Evolutionary conservation across 2,113 vertebrate species (phyloP), one percentile per base, ranked within the genome.

Genomic region (Channa argus): DNA sequence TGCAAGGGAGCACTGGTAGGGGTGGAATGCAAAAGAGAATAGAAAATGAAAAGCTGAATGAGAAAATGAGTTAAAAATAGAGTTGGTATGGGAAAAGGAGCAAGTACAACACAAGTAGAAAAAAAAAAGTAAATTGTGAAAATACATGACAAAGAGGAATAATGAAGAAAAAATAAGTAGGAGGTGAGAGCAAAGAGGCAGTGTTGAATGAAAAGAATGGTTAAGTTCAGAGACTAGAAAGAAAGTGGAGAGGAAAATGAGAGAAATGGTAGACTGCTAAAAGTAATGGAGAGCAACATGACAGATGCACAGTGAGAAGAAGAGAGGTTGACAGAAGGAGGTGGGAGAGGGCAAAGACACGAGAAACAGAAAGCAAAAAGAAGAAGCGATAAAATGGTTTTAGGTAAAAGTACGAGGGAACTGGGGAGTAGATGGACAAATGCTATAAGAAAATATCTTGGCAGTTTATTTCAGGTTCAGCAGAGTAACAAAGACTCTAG

Each of bases 401-500:
- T 70, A 72, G 60, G 64, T 67, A 52, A 68, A 83, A 79, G 83
- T 65, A 49, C 61, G 58, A 54, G 58, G 56, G 47, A 41, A 83
- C 36, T 69, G 46, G 63, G 63, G 58, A 75, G 66, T 54, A 67
- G 65, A 77, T 2, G 14, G 55, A 68, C 37, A 75, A 80, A 80
- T 44, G n/a, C 46, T 60, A 53, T 44, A 55, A 66, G 63, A 65
- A 65, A 71, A 80, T 14, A 78, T 89, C 83, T 89, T 85, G 80
- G 86, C 92, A 89, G 92, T 92, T 95, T 94, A 95, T 92, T 95
- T 95, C 92, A 91, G 94, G 94, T 95, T 95, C 94, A 95, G 84
- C 86, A 88, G 82, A 93, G 93, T 94, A 94, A 94, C 94, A 95
- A 90, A 93, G 86, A 94, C 89, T 91, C 85, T 75, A 90, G 88